A percentile compares a stretch with the other conserved stretches of the same genome.
phyloP scores from a whole-genome alignment of 1,140 invertebrate genomes.

The Drosophila ohnishii region DNA sequence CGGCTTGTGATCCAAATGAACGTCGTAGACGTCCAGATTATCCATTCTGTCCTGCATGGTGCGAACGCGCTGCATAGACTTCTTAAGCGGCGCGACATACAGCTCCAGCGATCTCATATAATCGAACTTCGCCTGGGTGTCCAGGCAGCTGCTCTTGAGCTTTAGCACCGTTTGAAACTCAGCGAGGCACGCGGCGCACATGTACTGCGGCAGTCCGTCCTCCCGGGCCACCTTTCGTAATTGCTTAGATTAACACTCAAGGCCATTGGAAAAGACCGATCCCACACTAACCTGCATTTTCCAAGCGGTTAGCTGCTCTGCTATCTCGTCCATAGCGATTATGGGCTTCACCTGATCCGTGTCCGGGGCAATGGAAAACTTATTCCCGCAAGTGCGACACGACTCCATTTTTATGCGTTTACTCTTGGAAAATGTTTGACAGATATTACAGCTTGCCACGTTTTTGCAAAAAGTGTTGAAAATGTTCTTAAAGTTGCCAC shows the following conservation, averaged over 20 bases:
- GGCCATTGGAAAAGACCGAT: background rate
- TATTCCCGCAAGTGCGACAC: slow-evolving; percentile 70
- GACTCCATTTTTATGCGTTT: slow-evolving; percentile 23
- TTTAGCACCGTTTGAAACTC: slow-evolving; percentile 63
- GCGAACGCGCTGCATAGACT: slow-evolving; percentile 51
- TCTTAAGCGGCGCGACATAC: slow-evolving; percentile 10
- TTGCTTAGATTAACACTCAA: background rate
- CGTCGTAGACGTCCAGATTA: slow-evolving; percentile 14
- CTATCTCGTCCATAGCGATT: slow-evolving; percentile 39
- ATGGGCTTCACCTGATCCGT: slow-evolving; percentile 47
- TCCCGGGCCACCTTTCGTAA: slow-evolving; percentile 36
- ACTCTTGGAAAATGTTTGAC: background rate
- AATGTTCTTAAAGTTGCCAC: background rate
- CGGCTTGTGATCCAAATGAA: slow-evolving; percentile 57
- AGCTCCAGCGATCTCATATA: slow-evolving; percentile 28
- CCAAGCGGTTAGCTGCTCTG: slow-evolving; percentile 62
- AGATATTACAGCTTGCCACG: too few relatives aligned
- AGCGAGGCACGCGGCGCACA: slow-evolving; percentile 60
- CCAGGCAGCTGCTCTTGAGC: slow-evolving; percentile 57
- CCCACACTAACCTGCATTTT: slow-evolving; percentile 49
- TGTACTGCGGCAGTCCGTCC: slow-evolving; percentile 67
- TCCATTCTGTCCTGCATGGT: background rate
- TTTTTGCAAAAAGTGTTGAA: background rate
- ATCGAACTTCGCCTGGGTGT: slow-evolving; percentile 58
- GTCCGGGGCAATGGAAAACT: slow-evolving; percentile 33